Evolutionary conservation across 2,113 vertebrate genomes (phyloP).

Genomic region (Aspidoscelis tigris): DNA sequence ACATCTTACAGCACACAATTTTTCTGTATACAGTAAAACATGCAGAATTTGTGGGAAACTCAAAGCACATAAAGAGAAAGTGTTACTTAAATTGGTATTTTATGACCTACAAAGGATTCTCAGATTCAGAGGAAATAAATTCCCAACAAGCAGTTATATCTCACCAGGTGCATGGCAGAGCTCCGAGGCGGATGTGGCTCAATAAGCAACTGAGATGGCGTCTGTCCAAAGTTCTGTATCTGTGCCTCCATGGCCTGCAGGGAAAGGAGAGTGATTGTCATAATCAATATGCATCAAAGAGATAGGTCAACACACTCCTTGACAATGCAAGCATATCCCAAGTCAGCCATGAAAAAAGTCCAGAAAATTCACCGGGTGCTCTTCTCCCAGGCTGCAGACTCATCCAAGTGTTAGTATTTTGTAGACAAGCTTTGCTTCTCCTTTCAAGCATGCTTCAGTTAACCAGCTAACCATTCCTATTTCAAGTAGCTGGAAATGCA

Average conservation of each 20-base stretch:
- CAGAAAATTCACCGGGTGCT: constrained; percentile 81
- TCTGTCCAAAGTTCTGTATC: constrained; percentile 99
- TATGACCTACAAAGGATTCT: constrained; percentile 47
- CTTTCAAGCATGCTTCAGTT: constrained; percentile 93
- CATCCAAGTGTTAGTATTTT: constrained; percentile 95
- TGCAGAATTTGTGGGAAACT: background rate
- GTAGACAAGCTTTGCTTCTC: constrained; percentile 93
- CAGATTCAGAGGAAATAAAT: constrained; percentile 60
- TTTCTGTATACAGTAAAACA: background rate
- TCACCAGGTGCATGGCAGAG: constrained; percentile 99
- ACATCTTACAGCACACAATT: background rate
- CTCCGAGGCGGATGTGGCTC: constrained; percentile 99
- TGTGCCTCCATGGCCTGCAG: constrained; percentile 96
- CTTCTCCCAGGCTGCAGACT: constrained; percentile 88
- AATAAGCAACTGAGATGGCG: constrained; percentile 99
- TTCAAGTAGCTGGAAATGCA: constrained; percentile 77
- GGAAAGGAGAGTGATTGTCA: constrained; percentile 86
- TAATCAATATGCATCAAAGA: constrained; percentile 89
- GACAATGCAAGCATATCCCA: constrained; percentile 93
- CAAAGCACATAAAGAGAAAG: constrained; percentile 38
- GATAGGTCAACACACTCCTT: constrained; percentile 90
- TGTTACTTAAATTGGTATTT: constrained; percentile 55
- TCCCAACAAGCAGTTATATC: constrained; percentile 76
- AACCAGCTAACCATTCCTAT: constrained; percentile 87
- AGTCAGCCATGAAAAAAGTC: constrained; percentile 89